Percentiles rank a stretch among this genome's conserved stretches.
phyloP scores from a whole-genome alignment of 1,140 invertebrate genomes.

The Meteorus sp. region DNA sequence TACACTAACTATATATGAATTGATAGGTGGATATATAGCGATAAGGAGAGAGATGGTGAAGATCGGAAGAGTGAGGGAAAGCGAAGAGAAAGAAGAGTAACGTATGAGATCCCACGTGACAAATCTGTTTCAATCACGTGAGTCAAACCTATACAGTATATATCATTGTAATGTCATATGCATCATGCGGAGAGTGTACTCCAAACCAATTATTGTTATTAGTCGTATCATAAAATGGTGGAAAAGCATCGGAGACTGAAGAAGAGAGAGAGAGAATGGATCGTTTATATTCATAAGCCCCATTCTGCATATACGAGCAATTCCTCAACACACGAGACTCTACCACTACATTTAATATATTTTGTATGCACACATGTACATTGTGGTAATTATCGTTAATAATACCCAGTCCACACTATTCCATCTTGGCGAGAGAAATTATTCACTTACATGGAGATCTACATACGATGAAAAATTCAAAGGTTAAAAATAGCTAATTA shows the following conservation, averaged over 20 bases:
- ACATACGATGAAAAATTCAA: slow-evolving; percentile 9
- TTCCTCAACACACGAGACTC: background rate
- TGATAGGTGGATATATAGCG: background rate
- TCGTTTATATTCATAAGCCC: slow-evolving; percentile 36
- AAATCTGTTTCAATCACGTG: slow-evolving; percentile 38
- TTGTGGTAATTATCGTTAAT: slow-evolving; percentile 26
- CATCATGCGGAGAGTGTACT: slow-evolving; percentile 10
- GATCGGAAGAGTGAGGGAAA: too few relatives aligned
- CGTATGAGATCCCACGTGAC: slow-evolving; percentile 29
- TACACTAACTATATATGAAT: too few relatives aligned
- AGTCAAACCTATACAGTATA: slow-evolving; percentile 5
- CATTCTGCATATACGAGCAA: background rate
- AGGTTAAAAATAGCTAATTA: too few relatives aligned
- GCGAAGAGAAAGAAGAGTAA: background rate
- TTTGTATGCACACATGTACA: slow-evolving; percentile 3
- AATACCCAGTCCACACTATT: slow-evolving; percentile 12
- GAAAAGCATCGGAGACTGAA: too few relatives aligned
- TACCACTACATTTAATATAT: background rate
- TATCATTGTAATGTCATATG: slow-evolving; percentile 17
- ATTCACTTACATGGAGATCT: background rate
- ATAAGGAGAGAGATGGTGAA: too few relatives aligned
- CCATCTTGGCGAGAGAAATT: slow-evolving; percentile 22
- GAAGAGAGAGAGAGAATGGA: slow-evolving; percentile 28
- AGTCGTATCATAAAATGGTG: slow-evolving; percentile 28
- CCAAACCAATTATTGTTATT: slow-evolving; percentile 38